These are phyloP conservation scores for Psilopsiagon aymara DNA, from an alignment of 2,113 vertebrate genomes.

Conservation along the genomic window DNA sequence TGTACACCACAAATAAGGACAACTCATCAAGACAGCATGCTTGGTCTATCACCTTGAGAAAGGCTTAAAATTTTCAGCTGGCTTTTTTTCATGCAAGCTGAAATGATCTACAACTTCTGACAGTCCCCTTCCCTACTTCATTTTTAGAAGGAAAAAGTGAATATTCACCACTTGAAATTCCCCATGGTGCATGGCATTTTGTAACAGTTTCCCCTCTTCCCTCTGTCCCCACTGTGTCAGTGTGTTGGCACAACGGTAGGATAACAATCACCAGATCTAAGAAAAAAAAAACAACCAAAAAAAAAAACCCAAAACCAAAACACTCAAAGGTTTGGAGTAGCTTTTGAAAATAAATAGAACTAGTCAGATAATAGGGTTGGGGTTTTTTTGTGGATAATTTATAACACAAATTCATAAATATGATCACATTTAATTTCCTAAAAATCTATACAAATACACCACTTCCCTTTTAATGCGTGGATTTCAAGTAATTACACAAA, in stretches of 20 bases:
- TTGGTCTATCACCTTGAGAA: slow-evolving; percentile 38
- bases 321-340: slow-evolving; percentile 10
- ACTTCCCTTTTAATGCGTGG: slow-evolving; percentile 46
- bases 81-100: slow-evolving; percentile 41
- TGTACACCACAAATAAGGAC: slow-evolving; percentile 43
- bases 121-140: not conserved
- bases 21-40: slow-evolving; percentile 50
- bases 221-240: not conserved
- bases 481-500: slow-evolving; percentile 48
- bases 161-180: not conserved
- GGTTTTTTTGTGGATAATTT: slow-evolving; percentile 24
- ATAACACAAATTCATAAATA: slow-evolving; percentile 67
- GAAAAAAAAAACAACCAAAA: not conserved
- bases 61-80: not conserved
- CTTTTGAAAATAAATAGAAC: slow-evolving; percentile 66
- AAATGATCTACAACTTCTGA: not conserved
- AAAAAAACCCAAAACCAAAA: not conserved
- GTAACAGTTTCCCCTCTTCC: not conserved
- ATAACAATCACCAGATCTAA: slow-evolving; percentile 18
- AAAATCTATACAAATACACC: slow-evolving; percentile 65
- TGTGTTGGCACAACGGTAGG: not conserved
- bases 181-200: not conserved
- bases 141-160: slow-evolving; percentile 1
- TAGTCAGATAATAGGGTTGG: slow-evolving; percentile 38
- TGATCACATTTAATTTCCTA: slow-evolving; percentile 59